Conservation (phyloP, 2,113 vertebrate species). For the Anas platyrhynchos region DNA sequence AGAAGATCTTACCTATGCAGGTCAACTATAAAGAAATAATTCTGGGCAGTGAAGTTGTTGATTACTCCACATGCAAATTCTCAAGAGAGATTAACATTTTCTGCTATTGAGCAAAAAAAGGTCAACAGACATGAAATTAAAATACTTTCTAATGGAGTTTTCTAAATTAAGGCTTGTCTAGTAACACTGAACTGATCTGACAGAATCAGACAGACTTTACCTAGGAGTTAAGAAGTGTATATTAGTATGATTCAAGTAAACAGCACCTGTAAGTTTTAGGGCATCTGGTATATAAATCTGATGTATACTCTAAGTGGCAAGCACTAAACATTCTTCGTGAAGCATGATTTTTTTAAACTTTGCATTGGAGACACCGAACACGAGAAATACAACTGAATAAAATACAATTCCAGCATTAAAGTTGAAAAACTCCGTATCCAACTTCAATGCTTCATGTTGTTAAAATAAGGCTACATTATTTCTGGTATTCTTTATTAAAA, state of each 20-base stretch:
- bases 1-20: background rate
- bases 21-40: background rate
- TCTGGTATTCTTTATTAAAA: conserved; percentile 99
- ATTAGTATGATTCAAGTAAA: background rate
- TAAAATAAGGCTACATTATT: conserved; percentile 60
- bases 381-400: background rate
- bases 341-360: background rate
- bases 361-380: background rate
- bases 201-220: background rate
- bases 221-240: background rate
- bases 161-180: background rate
- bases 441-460: conserved; percentile 12
- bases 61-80: background rate
- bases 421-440: background rate
- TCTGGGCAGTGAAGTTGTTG: background rate
- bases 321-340: background rate
- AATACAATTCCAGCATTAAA: background rate
- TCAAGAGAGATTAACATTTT: background rate
- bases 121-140: background rate
- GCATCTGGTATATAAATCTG: background rate
- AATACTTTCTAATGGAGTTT: background rate
- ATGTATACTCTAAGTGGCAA: background rate
- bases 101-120: background rate
- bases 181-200: background rate
- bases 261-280: background rate